Base-by-base conservation (phyloP, 92 coral and sea anemone species). In the Porites cylindrica region DNA sequence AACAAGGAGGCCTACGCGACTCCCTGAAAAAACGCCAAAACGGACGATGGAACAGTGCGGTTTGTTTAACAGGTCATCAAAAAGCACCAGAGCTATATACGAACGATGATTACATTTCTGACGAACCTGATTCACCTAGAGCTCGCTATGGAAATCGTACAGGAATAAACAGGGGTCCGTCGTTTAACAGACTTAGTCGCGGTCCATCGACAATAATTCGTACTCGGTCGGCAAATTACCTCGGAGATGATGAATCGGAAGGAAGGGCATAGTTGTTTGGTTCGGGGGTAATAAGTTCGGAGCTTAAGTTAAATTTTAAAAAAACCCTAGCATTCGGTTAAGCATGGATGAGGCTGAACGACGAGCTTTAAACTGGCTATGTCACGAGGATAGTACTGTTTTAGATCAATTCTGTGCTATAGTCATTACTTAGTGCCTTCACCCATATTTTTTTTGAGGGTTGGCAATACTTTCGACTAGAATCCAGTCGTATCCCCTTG, bases 181-280 rank as follows among this genome's bases (percentile, higher is more conserved):
- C 76, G 7, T 77, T 69, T 8, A 66, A 53, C 21, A 77, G 77
- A 29, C 75, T 75, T 19, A 52, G 29, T 64, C 64, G 74, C 26
- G 73, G 70, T 18, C 81, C 89, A 43, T 85, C 77, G 52, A 85
- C 77, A 11, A 65, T 76, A 4, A 76, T 38, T 71, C 89, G 89
- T 60, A 70, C 65, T 7, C 82, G 79, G 24, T 85, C 87, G 24
- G 81, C 89, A 54, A 85, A 32, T 23, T 85, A 78, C 47, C 83
- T 85, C 7, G 89, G 89, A 29, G 89, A 85, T 51, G 89, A 85
- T 77, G 84, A 85, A 75, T 85, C 89, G 12, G 81, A 73, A 14
- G 65, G 43, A 1, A 21, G 81, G 23, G 73, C 73, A 17, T 6
- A 38, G 54, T 43, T 24, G 67, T 26, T 63, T 18, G 9, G 26